Evolutionary conservation across 2,888 invertebrate genomes (phyloP).

Genomic region (Chymomyza fuscimana): DNA sequence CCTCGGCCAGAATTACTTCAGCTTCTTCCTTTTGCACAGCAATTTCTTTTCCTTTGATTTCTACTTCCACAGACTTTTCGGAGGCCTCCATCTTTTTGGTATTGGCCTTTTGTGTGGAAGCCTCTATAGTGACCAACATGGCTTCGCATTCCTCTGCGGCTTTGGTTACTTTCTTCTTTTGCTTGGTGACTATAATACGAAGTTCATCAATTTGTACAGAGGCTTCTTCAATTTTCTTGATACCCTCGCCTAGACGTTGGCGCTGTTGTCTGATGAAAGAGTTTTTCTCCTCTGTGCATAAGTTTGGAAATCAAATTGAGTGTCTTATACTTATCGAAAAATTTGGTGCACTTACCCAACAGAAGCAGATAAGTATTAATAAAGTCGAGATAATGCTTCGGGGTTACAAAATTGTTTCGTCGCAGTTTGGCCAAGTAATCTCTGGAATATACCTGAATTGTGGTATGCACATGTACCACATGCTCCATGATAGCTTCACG

Average conservation of each 20-base stretch:
- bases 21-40: constrained; percentile 91
- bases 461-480: constrained; percentile 91
- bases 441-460: constrained; percentile 85
- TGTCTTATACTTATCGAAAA: constrained; percentile 84
- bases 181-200: constrained; percentile 89
- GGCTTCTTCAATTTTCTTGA: constrained; percentile 88
- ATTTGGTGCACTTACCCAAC: constrained; percentile 85
- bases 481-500: constrained; percentile 88
- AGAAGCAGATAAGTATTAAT: constrained; percentile 89
- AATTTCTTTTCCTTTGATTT: constrained; percentile 89
- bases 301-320: neutral
- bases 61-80: constrained; percentile 89
- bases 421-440: constrained; percentile 88
- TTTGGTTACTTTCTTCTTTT: constrained; percentile 89
- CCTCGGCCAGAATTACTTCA: constrained; percentile 88
- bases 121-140: constrained; percentile 88
- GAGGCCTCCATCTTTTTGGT: constrained; percentile 90
- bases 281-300: constrained; percentile 73
- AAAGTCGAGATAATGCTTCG: constrained; percentile 94
- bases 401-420: constrained; percentile 92
- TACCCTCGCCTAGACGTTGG: constrained; percentile 77
- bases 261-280: constrained; percentile 75
- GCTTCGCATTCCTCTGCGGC: constrained; percentile 90
- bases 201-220: constrained; percentile 89
- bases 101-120: constrained; percentile 86